phyloP scores from a whole-genome alignment of 2,888 invertebrate genomes.

The Calephelis perditalis region DNA sequence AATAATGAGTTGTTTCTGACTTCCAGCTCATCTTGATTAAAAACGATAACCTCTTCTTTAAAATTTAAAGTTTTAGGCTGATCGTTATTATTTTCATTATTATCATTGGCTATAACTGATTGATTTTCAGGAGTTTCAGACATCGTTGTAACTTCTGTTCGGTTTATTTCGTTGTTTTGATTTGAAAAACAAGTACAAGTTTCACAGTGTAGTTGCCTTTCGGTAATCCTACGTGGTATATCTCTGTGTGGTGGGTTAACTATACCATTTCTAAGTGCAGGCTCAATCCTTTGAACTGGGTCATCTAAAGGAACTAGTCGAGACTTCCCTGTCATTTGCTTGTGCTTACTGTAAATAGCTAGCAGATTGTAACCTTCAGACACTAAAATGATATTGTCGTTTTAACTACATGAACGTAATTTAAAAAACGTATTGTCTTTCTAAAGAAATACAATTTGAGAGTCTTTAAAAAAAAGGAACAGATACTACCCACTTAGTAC shows the following conservation, averaged over 20 bases:
- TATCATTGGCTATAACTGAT: neutral
- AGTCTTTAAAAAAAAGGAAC: no score
- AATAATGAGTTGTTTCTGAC: neutral
- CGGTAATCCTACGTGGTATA: neutral
- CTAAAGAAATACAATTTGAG: no score
- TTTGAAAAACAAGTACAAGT: conserved; percentile 7
- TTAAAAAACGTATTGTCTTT: no score
- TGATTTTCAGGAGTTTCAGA: neutral
- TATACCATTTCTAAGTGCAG: conserved; percentile 7
- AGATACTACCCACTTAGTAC: no score
- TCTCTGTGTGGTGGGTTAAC: neutral
- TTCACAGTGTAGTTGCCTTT: conserved; percentile 4
- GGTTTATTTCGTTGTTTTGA: neutral
- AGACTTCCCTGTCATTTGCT: conserved; percentile 23
- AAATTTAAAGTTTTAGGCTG: conserved; percentile 4
- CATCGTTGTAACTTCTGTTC: neutral
- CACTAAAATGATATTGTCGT: conserved; percentile 19
- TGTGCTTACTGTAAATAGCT: conserved; percentile 25
- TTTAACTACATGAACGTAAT: no score
- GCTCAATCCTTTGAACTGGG: neutral
- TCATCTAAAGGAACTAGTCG: conserved; percentile 13
- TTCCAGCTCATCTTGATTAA: conserved; percentile 12
- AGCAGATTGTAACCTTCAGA: conserved; percentile 26
- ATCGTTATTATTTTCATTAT: neutral
- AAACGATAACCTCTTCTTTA: conserved; percentile 14